Percentiles rank a stretch among this genome's conserved stretches.
phyloP scores from a whole-genome alignment of 2,113 vertebrate genomes.

The Cariama cristata region DNA sequence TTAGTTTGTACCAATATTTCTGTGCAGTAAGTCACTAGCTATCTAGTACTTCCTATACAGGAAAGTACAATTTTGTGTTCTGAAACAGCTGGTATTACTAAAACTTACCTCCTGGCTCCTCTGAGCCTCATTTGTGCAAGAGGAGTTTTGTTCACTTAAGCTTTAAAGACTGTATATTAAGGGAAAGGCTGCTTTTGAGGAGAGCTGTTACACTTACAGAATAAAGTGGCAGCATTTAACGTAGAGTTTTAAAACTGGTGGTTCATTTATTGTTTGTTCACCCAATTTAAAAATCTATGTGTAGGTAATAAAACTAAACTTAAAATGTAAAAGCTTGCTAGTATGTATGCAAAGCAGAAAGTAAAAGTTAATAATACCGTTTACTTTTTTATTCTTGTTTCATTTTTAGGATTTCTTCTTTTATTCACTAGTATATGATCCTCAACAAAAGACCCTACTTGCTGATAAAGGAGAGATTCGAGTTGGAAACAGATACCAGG shows the following conservation, averaged over 20 bases:
- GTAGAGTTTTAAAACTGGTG: not conserved
- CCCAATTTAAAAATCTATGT: not conserved
- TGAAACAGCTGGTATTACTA: not conserved
- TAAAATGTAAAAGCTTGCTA: not conserved
- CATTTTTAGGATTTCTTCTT: slow-evolving; percentile 94
- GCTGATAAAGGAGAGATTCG: slow-evolving; percentile 99
- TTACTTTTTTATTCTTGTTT: slow-evolving; percentile 21
- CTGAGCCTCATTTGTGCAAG: not conserved
- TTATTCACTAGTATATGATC: slow-evolving; percentile 98
- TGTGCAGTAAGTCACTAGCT: not conserved
- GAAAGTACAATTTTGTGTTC: not conserved
- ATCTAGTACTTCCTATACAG: not conserved
- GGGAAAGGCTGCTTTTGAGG: not conserved
- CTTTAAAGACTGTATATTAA: not conserved
- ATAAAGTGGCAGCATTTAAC: not conserved
- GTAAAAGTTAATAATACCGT: not conserved
- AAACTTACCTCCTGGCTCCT: not conserved
- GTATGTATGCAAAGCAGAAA: not conserved
- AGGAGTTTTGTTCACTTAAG: not conserved
- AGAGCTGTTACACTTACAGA: not conserved
- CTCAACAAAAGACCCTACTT: slow-evolving; percentile 95
- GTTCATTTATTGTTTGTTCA: not conserved
- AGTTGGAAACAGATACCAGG: slow-evolving; percentile 96
- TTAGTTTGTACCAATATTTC: not conserved
- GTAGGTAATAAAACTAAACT: not conserved